Percentiles rank a stretch among this genome's conserved stretches.
These are phyloP conservation scores for Paramormyrops hopkinsi DNA, from an alignment of 2,797 vertebrate species.

Conservation along the genomic window DNA sequence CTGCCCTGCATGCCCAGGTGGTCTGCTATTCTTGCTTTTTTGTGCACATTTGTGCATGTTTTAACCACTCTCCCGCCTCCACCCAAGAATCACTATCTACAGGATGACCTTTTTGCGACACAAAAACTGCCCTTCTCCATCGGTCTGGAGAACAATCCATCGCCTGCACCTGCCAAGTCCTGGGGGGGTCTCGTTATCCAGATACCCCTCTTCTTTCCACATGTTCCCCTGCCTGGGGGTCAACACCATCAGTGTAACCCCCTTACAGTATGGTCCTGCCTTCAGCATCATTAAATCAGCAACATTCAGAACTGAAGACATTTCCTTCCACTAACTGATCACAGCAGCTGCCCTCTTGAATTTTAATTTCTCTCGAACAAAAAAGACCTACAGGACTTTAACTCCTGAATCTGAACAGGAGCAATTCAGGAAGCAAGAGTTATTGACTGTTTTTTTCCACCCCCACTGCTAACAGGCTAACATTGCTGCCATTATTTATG, in stretches of 20 bases:
- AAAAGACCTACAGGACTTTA: background rate
- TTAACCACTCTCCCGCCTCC: slow-evolving; percentile 28
- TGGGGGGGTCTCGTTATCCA: background rate
- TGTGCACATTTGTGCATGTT: slow-evolving; percentile 28
- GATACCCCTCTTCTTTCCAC: background rate
- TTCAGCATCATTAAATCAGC: background rate
- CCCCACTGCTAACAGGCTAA: background rate
- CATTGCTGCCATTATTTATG: background rate
- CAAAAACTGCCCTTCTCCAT: slow-evolving; percentile 51
- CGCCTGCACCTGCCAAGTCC: background rate
- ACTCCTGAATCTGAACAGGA: background rate
- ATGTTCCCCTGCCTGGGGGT: background rate
- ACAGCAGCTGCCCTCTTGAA: background rate
- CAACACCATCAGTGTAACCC: background rate
- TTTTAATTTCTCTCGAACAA: background rate
- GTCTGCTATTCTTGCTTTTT: background rate
- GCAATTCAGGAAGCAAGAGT: background rate
- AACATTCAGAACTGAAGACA: background rate
- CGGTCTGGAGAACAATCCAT: slow-evolving; percentile 50
- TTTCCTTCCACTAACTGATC: background rate
- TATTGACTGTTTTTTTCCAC: background rate
- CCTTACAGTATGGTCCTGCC: background rate
- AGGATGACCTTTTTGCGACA: slow-evolving; percentile 62
- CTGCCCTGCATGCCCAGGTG: background rate
- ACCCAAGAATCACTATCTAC: slow-evolving; percentile 44